phyloP scores from a whole-genome alignment of 2,888 invertebrate genomes.

The Acheta domesticus region DNA sequence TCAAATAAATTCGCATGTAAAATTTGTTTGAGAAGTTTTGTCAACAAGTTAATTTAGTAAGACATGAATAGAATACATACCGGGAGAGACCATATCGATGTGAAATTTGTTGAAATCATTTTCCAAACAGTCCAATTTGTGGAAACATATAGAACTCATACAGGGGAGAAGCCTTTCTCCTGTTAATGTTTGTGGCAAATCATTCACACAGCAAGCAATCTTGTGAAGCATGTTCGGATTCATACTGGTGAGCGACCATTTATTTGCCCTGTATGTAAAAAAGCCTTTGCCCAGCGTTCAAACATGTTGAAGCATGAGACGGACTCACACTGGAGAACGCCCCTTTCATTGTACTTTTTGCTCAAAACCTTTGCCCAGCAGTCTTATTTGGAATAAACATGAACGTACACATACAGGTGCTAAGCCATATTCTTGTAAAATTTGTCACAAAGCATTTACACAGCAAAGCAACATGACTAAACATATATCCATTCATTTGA shows the following conservation, averaged over 20 bases:
- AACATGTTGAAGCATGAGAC: conserved; percentile 39
- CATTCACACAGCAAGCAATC: conserved; percentile 40
- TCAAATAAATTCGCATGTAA: conserved; percentile 30
- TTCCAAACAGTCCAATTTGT: conserved; percentile 44
- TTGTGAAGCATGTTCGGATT: conserved; percentile 39
- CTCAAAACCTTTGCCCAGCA: conserved; percentile 40
- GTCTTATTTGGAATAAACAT: conserved; percentile 39
- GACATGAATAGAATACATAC: conserved; percentile 38
- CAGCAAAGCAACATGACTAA: conserved; percentile 40
- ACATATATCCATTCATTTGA: conserved; percentile 37
- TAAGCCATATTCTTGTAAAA: conserved; percentile 39
- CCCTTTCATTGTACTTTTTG: conserved; percentile 39
- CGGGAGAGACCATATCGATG: conserved; percentile 43
- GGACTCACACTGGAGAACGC: conserved; percentile 39
- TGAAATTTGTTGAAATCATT: conserved; percentile 43
- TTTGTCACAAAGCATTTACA: conserved; percentile 39
- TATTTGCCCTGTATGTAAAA: conserved; percentile 41
- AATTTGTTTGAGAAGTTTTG: conserved; percentile 37
- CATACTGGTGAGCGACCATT: conserved; percentile 42
- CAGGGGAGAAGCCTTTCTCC: conserved; percentile 42
- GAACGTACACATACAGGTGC: conserved; percentile 40
- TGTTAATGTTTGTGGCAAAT: conserved; percentile 38
- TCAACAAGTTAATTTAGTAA: conserved; percentile 36
- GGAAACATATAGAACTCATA: conserved; percentile 44
- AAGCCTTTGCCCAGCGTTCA: conserved; percentile 40